Evolutionary conservation across 2,113 vertebrate species (phyloP).

Genomic region (Chionodraco myersi): DNA sequence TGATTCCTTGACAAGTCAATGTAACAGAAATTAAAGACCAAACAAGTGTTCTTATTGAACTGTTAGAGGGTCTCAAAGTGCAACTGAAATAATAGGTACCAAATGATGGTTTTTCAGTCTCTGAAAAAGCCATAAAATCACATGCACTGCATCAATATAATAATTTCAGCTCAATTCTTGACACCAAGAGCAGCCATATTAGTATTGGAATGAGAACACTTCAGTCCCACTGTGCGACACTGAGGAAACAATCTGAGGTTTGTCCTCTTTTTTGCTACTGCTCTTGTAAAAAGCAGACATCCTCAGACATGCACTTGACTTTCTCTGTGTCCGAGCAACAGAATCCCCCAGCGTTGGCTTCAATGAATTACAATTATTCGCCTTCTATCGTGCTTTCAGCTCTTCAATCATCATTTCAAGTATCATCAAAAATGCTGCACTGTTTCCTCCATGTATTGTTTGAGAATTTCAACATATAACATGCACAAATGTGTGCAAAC

Average conservation of each 20-base stretch:
- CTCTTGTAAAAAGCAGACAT: constrained; percentile 5
- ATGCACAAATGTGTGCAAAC: background rate
- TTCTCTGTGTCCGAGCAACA: constrained; percentile 25
- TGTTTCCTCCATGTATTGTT: background rate
- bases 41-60: background rate
- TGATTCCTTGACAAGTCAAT: constrained; percentile 43
- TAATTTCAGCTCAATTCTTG: background rate
- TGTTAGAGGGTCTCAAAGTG: constrained; percentile 13
- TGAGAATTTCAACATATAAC: background rate
- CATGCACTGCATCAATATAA: background rate
- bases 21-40: constrained; percentile 37
- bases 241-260: background rate
- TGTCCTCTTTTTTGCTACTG: background rate
- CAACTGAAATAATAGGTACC: background rate
- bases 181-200: constrained; percentile 11
- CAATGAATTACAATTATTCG: constrained; percentile 26
- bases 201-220: background rate
- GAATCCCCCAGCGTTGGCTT: constrained; percentile 1
- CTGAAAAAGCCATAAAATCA: constrained; percentile 2
- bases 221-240: background rate
- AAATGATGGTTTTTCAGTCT: background rate
- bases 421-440: constrained; percentile 30
- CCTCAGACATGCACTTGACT: constrained; percentile 19
- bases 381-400: constrained; percentile 19
- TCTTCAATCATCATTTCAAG: constrained; percentile 8